Evolutionary conservation across 2,797 vertebrate genomes (phyloP), one percentile per base, ranked within the genome.

Genomic region (Enteromius fasciolatus): DNA sequence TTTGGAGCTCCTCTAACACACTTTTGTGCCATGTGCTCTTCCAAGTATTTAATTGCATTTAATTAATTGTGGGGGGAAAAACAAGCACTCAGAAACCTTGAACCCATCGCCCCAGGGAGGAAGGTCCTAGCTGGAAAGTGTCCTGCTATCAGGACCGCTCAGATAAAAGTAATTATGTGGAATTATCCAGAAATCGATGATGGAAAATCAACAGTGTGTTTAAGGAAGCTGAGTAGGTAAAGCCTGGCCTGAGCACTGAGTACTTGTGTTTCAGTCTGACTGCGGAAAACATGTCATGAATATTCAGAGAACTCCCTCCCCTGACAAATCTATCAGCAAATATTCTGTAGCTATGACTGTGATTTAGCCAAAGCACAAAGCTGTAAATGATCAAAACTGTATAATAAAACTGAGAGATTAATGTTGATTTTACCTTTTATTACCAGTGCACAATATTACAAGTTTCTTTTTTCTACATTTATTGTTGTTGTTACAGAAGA

Each of bases 111-210:
- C 72, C 39, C 52, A 66, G 80, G 86, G 80, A 76, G 64, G 41
- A 74, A 41, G 41, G 15, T 70, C 78, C 76, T 31, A 52, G 81
- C 66, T 10, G 39, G 80, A 84, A 83, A 87, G 52, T 79, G 76
- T 67, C 75, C 80, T 33, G 75, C 75, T 68, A 68, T 78, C 78
- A 81, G 81, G 81, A 67, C 80, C 28, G 31, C 80, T 89, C 76
- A 82, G 80, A 89, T 88, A 88, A 83, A 88, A 88, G 84, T 85
- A 89, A 89, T 90, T 89, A 89, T 83, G 83, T 87, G 70, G 82
- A 89, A 89, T 88, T 85, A 90, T 86, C 87, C 85, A 70, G 77
- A 85, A 88, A 90, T 90, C 89, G 84, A 90, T 89, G 80, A 83
- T 18, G 64, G 82, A 81, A 87, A 86, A 87, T 77, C 76, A 84